phyloP scores from a whole-genome alignment of 2,113 vertebrate genomes.

The Meleagris gallopavo region DNA sequence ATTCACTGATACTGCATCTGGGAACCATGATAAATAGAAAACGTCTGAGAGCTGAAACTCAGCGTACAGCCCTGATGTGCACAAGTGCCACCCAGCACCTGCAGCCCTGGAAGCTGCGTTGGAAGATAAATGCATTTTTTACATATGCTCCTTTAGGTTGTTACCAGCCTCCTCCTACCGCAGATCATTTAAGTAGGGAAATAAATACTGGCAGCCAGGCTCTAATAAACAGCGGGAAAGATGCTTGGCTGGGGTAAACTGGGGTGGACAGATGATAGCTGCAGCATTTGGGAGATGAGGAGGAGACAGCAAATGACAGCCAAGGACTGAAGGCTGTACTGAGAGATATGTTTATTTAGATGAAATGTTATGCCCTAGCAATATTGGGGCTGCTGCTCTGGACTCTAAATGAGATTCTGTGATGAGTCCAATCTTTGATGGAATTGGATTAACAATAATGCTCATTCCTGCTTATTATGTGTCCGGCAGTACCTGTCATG shows the following conservation, averaged over 20 bases:
- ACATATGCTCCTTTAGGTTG: not conserved
- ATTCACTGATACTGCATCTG: not conserved
- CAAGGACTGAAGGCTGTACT: accelerated
- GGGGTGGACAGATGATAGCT: not conserved
- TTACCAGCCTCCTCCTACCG: not conserved
- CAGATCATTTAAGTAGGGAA: not conserved
- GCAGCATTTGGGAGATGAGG: not conserved
- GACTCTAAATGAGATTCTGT: slow-evolving; percentile 52
- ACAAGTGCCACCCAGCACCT: not conserved
- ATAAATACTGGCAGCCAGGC: not conserved
- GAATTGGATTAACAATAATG: slow-evolving; percentile 51
- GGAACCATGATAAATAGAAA: slow-evolving; percentile 22
- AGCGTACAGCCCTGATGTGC: not conserved
- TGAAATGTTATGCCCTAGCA: slow-evolving; percentile 32
- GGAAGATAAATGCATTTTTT: slow-evolving; percentile 39
- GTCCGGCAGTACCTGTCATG: slow-evolving; percentile 52
- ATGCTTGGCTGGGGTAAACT: not conserved
- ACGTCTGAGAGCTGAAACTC: slow-evolving; percentile 35
- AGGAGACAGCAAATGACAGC: not conserved
- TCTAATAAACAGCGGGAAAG: not conserved
- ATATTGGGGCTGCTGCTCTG: slow-evolving; percentile 25
- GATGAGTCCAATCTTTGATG: slow-evolving; percentile 42
- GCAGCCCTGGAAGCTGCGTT: slow-evolving; percentile 12
- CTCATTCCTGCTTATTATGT: slow-evolving; percentile 60
- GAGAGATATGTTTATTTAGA: slow-evolving; percentile 8